Percentiles rank a stretch among this genome's conserved stretches.
Conservation (phyloP, 2,113 vertebrate species). For the Thamnophis sirtalis region DNA sequence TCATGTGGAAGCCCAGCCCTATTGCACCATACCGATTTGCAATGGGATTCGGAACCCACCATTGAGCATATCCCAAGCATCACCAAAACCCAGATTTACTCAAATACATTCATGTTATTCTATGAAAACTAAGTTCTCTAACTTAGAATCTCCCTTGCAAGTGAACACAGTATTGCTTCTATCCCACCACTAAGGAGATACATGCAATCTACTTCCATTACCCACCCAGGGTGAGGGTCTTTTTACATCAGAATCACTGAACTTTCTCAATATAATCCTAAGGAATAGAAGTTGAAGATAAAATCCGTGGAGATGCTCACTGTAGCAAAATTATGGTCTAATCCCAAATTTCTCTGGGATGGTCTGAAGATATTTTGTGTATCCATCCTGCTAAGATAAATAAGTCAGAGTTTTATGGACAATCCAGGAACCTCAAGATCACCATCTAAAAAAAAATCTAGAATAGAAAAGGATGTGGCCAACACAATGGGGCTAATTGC, state of each 20-base stretch:
- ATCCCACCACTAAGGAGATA: neutral
- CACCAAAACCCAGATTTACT: neutral
- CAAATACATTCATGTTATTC: neutral
- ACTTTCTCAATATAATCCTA: neutral
- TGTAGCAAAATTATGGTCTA: neutral
- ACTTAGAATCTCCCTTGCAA: neutral
- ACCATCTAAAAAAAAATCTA: neutral
- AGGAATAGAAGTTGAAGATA: neutral
- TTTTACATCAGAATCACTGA: neutral
- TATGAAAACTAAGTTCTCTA: neutral
- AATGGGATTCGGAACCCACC: too few species aligned
- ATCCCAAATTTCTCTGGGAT: neutral
- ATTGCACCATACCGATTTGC: too few species aligned
- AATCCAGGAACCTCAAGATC: neutral
- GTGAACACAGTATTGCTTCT: neutral
- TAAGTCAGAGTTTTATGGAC: neutral
- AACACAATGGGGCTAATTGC: constrained; percentile 27
- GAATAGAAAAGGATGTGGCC: neutral
- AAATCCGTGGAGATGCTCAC: neutral
- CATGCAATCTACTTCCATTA: neutral
- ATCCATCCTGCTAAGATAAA: neutral
- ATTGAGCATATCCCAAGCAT: neutral
- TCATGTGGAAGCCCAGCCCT: too few species aligned
- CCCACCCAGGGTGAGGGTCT: neutral
- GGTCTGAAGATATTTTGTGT: neutral